These are phyloP conservation scores for Rotaria magnacalcarata DNA, from an alignment of 2,888 invertebrate species.

Conservation along the genomic window DNA sequence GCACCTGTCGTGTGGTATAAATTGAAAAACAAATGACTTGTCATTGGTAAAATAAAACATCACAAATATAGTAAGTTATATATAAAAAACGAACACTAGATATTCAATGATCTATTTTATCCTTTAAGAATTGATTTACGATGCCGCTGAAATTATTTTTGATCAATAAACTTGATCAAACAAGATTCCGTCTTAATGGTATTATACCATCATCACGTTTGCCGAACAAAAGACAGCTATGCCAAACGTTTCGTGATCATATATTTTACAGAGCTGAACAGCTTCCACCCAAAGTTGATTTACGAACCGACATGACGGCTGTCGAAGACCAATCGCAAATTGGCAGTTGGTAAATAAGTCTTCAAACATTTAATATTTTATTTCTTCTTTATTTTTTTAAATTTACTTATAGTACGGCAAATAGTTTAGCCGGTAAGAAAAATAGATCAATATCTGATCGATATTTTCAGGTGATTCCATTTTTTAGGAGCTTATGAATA, in stretches of 20 bases:
- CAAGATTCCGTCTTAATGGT: neutral
- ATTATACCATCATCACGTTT: neutral
- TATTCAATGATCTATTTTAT: neutral
- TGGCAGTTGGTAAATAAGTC: constrained; percentile 27
- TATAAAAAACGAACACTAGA: neutral
- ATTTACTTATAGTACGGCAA: neutral
- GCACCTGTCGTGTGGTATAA: neutral
- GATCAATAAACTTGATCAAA: neutral
- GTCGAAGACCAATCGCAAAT: neutral
- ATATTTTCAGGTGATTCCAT: neutral
- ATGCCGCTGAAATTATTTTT: neutral
- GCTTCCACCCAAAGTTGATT: constrained; percentile 1
- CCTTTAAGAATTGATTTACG: neutral
- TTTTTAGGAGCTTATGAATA: neutral
- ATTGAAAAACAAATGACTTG: neutral
- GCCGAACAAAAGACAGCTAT: neutral
- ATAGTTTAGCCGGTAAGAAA: neutral
- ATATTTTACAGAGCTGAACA: neutral
- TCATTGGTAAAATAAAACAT: neutral
- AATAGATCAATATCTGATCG: neutral
- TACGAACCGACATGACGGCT: neutral
- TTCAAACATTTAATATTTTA: neutral
- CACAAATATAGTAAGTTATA: neutral
- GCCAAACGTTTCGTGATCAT: neutral
- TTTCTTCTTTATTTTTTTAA: neutral